Evolutionary conservation across 2,797 vertebrate species (phyloP).

Genomic region (Parotocinclus haroldoi): DNA sequence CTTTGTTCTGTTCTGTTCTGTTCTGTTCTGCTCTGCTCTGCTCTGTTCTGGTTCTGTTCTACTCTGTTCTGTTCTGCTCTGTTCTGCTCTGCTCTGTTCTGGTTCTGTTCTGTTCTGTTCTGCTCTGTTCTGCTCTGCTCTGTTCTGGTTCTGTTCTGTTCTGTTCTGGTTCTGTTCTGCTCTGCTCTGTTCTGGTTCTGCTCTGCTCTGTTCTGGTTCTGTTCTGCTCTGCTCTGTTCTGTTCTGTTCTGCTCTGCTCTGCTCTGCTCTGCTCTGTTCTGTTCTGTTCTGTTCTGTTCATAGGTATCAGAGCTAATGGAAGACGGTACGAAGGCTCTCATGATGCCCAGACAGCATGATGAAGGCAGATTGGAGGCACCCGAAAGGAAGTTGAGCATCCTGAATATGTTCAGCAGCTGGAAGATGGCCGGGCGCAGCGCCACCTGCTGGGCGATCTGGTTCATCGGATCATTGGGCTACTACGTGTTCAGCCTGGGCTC

Average conservation of each 20-base stretch:
- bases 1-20: too few relatives aligned
- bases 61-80: not conserved
- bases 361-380: not conserved
- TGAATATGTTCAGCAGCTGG: conserved; percentile 82
- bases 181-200: not conserved
- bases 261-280: not conserved
- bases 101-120: too few relatives aligned
- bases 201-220: too few relatives aligned
- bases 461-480: conserved; percentile 90
- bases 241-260: not conserved
- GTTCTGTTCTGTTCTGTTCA: too few relatives aligned
- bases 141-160: too few relatives aligned
- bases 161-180: too few relatives aligned
- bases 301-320: conserved; percentile 52
- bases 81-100: not conserved
- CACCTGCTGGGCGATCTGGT: conserved; percentile 91
- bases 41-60: too few relatives aligned
- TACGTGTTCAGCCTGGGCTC: conserved; percentile 88
- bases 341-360: conserved; percentile 35
- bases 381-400: conserved; percentile 75
- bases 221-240: not conserved
- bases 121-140: too few relatives aligned
- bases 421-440: conserved; percentile 80
- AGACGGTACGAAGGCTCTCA: conserved; percentile 39
- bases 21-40: not conserved